Percentiles rank a stretch among this genome's conserved stretches.
Conservation (phyloP, 2,113 vertebrate genomes). For the Vidua macroura region DNA sequence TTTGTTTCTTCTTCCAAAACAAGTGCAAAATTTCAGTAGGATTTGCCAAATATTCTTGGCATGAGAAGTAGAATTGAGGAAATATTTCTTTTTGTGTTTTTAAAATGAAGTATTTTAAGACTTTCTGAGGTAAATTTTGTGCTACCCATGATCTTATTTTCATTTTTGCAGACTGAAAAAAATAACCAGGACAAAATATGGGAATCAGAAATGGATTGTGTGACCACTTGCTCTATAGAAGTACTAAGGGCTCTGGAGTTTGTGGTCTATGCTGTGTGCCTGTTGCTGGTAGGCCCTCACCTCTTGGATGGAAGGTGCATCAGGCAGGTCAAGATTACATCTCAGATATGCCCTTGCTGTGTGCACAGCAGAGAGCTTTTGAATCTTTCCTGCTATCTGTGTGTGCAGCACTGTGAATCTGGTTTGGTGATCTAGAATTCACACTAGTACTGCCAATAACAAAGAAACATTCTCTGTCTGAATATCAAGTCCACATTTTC, state of each 20-base stretch:
- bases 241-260: not conserved
- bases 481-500: slow-evolving; percentile 37
- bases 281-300: not conserved
- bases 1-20: not conserved
- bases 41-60: not conserved
- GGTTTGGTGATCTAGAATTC: not conserved
- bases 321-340: not conserved
- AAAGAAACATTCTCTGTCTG: not conserved
- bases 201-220: not conserved
- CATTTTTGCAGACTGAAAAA: not conserved
- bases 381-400: not conserved
- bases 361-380: not conserved
- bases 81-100: not conserved
- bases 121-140: not conserved
- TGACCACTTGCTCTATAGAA: not conserved
- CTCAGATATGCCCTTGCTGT: not conserved
- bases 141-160: not conserved
- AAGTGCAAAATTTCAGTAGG: not conserved
- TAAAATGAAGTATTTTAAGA: not conserved
- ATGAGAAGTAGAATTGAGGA: not conserved
- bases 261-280: not conserved
- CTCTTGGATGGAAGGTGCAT: not conserved
- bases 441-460: not conserved
- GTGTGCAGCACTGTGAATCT: not conserved
- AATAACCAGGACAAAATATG: not conserved